Base-by-base conservation (phyloP, 2,888 invertebrate species). In the Brenthis ino region DNA sequence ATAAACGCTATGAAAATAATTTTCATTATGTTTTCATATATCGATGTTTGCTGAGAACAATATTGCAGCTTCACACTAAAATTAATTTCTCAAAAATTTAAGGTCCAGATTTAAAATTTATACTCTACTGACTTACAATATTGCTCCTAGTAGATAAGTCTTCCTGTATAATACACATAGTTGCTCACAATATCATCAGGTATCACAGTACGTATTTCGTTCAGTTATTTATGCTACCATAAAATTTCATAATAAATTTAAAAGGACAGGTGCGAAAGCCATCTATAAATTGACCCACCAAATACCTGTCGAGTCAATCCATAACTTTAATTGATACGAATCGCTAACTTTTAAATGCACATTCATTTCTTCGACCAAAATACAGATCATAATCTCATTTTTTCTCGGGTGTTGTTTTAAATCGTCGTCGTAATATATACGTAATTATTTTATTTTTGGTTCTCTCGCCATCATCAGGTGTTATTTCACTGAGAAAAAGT, bases 311-410 rank as follows among this genome's bases (percentile, higher is more conserved):
- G 85, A 82, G 81, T 87, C 85, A 80, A 84, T 87, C 90, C 87
- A 90, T 89, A 91, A 91, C 91, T 89, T 88, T 92, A 93, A 92
- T 93, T 91, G 92, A 93, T 93, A 91, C 91, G 85, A 88, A 91
- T 93, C 92, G 91, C 90, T 91, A 90, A 53, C 51, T 16, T 53
- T 53, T 53, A n/a, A 53, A 53, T 6, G 16, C 51, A 53, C 51
- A 53, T 53, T 53, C 11, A 43, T 43, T 43, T 43, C 37, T 43
- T 11, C 37, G n/a, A 53, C n/a, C 51, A 5, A 53, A 16, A 53
- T 53, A 53, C 6, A 53, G 51, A 53, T 53, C 16, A 6, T 8
- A 53, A 53, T 53, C 51, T 53, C 51, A 53, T 53, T 53, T 53
- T 53, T 53, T 53, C 51, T 53, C 16, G 16, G 51, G 16, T 53